Base-by-base conservation (phyloP, 2,888 invertebrate genomes). In the Xanthia icteritia region DNA sequence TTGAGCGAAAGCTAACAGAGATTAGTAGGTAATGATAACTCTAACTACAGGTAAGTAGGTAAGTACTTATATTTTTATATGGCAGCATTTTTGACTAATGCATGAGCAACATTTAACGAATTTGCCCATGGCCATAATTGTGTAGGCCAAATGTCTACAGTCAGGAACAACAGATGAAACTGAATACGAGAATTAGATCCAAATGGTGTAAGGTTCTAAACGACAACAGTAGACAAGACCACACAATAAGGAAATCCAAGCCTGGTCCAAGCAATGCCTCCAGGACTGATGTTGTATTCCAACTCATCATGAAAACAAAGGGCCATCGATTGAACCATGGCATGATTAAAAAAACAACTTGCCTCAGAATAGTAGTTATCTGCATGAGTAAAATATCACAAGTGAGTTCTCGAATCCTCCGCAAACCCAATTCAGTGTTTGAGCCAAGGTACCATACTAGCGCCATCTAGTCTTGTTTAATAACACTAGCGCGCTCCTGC, bases 401-500 rank as follows among this genome's bases (percentile, higher is more conserved):
- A 45, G 23, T 8, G 39, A 39, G 23, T 51, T 39, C 36, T 56
- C 27, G 20, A 78, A 71, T 48, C 8, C 27, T 56, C 9, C 13
- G 58, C 3, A 27, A 36, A 61, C 42, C 23, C 11, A 61, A 5
- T 39, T 20, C 9, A 8, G 2, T 58, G 27, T 72, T 15, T 23
- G 0, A 56, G 23, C 5, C 9, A 42, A 64, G 80, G 6, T 42
- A 36, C n/a, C n/a, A 0, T 23, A 45, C 42, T 83, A 72, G 27
- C 80, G 84, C 71, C 71, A 82, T 5, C 82, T 83, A 51, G 51
- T 42, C 27, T 17, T 15, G 0, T 23, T 6, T 15, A 45, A 36
- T n/a, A 45, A 27, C 27, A 67, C 23, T 68, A 2, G 42, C 23
- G 17, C 11, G 31, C 27, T 71, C 15, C 23, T 60, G 63, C n/a